These are phyloP conservation scores for Lysiphlebus fabarum DNA, from an alignment of 1,140 invertebrate genomes.

Conservation along the genomic window DNA sequence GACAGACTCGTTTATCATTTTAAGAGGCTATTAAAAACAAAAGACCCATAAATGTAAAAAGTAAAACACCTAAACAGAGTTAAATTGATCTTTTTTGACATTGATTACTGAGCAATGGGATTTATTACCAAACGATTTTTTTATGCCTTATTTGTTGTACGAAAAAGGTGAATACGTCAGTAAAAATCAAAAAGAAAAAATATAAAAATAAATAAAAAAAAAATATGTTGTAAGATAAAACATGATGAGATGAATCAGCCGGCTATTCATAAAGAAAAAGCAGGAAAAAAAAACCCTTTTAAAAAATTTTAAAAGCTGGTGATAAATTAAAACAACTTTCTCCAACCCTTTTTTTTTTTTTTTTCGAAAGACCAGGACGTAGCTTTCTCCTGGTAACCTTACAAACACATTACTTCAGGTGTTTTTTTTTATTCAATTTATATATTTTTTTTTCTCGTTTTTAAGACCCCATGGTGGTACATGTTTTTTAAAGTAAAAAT, in stretches of 20 bases:
- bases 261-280: conserved; percentile 3
- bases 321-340: conserved; percentile 47
- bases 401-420: conserved; percentile 2
- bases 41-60: too few species aligned
- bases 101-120: too few species aligned
- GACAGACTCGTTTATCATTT: too few species aligned
- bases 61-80: too few species aligned
- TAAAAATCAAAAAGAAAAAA: too few species aligned
- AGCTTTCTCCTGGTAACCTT: conserved; percentile 25
- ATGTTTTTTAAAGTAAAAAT: conserved; percentile 1
- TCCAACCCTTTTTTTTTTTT: conserved; percentile 45
- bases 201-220: too few species aligned
- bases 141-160: too few species aligned
- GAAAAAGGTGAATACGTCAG: too few species aligned
- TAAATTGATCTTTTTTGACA: too few species aligned
- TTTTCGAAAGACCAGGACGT: conserved; percentile 32
- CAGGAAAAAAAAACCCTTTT: conserved; percentile 35
- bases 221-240: too few species aligned
- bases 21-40: too few species aligned
- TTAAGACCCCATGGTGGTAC: neutral
- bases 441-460: neutral
- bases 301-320: conserved; percentile 40
- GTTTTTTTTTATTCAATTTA: neutral
- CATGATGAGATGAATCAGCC: neutral
- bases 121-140: too few species aligned